Conservation (phyloP, 2,888 invertebrate species). For the Tipula vernalis region DNA sequence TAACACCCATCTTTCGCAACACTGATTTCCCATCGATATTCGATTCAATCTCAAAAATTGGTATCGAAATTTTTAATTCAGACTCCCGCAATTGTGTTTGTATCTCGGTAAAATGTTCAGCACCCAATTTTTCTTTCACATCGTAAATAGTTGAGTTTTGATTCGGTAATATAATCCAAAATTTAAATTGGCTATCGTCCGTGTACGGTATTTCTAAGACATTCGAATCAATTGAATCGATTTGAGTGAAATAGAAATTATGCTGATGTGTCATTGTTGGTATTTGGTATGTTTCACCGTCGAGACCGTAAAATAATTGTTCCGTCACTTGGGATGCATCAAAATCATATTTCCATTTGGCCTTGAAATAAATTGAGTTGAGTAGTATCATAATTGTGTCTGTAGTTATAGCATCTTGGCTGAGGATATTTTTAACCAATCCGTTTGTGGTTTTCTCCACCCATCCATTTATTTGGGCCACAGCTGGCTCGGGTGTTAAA, state of each 20-base stretch:
- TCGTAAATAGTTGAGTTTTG: background rate
- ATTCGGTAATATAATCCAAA: conserved; percentile 5
- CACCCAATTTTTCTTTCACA: background rate
- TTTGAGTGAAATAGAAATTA: background rate
- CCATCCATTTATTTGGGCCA: background rate
- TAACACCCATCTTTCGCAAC: background rate
- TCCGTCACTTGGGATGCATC: background rate
- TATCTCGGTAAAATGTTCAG: background rate
- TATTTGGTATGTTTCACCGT: background rate
- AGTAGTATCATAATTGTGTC: background rate
- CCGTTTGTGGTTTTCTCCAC: background rate
- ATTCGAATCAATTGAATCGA: background rate
- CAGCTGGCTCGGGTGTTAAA: background rate
- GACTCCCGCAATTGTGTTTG: background rate
- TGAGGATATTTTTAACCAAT: background rate
- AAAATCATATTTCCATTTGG: background rate
- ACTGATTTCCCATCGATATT: background rate
- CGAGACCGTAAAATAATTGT: background rate
- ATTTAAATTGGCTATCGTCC: background rate
- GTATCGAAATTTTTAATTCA: background rate
- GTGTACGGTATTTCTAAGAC: background rate
- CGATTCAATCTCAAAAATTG: background rate
- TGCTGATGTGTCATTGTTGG: background rate
- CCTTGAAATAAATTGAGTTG: background rate
- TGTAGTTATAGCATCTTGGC: background rate